phyloP scores from a whole-genome alignment of 2,113 vertebrate genomes.

The Rhagologus leucostigma region DNA sequence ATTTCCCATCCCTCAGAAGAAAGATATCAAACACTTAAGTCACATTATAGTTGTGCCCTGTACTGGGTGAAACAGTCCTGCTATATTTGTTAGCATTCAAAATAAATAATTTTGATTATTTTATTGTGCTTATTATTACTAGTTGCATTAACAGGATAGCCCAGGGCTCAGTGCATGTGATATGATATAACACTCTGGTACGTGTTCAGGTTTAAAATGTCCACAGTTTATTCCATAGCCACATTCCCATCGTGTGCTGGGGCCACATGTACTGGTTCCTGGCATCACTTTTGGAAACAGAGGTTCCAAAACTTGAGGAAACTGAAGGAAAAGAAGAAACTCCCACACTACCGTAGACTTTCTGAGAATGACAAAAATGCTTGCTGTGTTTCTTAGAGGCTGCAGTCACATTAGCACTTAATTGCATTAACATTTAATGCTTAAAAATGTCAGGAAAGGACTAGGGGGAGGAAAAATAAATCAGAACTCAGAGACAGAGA shows the following conservation, averaged over 20 bases:
- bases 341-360: neutral
- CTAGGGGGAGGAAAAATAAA: neutral
- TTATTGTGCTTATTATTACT: neutral
- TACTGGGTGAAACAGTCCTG: neutral
- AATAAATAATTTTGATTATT: neutral
- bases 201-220: neutral
- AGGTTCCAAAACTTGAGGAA: neutral
- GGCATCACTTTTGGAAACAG: neutral
- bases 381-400: neutral
- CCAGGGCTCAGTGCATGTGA: neutral
- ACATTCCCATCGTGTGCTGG: neutral
- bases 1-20: neutral
- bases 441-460: conserved; percentile 44
- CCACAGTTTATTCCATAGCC: neutral
- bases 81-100: neutral
- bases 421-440: conserved; percentile 44
- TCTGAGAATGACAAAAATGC: neutral
- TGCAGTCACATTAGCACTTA: neutral
- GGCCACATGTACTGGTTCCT: neutral
- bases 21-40: neutral
- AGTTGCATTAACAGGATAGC: neutral
- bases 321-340: neutral
- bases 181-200: neutral
- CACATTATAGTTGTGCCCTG: neutral
- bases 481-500: neutral